Percentiles rank a stretch among this genome's conserved stretches.
Conservation (phyloP, 2,888 invertebrate genomes). For the Furcula furcula region DNA sequence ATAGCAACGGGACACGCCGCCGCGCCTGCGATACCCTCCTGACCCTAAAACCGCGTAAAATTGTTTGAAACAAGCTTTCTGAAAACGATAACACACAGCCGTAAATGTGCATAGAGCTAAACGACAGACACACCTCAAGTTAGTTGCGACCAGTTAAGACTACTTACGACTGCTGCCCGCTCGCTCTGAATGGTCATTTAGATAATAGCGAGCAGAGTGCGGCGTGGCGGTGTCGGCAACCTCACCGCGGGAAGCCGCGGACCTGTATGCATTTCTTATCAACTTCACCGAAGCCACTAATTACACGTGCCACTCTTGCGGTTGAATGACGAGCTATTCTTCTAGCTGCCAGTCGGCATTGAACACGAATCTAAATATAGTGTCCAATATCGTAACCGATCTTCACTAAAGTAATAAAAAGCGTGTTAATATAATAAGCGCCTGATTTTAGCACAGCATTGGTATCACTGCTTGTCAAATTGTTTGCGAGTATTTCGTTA, state of each 20-base stretch:
- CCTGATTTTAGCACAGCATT: background rate
- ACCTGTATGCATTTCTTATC: conserved; percentile 3
- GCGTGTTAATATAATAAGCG: background rate
- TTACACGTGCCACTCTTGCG: conserved; percentile 3
- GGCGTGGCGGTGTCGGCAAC: background rate
- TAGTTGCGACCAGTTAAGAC: conserved; percentile 9
- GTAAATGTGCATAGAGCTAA: conserved; percentile 17
- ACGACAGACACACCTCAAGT: conserved; percentile 9
- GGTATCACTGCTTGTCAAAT: background rate
- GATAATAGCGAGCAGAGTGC: conserved; percentile 3
- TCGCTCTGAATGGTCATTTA: conserved; percentile 5
- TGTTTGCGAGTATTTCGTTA: background rate
- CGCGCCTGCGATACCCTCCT: background rate
- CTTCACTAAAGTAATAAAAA: conserved; percentile 3
- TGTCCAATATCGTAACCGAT: conserved; percentile 4
- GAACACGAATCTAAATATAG: conserved; percentile 15
- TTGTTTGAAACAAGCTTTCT: no score
- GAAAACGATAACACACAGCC: no score
- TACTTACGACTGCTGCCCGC: conserved; percentile 5
- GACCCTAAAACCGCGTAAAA: background rate
- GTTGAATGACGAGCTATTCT: conserved; percentile 6
- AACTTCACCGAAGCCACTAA: conserved; percentile 3
- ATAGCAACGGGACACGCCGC: no score
- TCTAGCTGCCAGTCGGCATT: conserved; percentile 20
- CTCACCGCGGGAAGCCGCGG: conserved; percentile 1